Conservation (phyloP, 2,797 vertebrate genomes). For the Sciurus vulgaris region DNA sequence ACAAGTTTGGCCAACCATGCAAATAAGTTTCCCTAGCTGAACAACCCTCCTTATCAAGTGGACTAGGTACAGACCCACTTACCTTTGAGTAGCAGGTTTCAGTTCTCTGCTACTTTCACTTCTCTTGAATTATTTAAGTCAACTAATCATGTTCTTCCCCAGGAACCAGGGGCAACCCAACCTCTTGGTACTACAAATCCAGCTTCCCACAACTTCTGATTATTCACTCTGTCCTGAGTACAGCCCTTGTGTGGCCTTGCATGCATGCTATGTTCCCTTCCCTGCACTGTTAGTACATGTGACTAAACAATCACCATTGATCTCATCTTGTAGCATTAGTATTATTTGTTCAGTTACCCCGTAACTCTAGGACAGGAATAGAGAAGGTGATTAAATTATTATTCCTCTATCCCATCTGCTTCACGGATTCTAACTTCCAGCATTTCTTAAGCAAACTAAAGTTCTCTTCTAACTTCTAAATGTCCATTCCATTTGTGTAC, state of each 20-base stretch:
- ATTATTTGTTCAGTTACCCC: neutral
- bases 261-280: rapidly evolving
- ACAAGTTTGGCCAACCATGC: neutral
- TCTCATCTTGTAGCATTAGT: neutral
- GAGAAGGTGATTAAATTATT: neutral
- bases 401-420: no score
- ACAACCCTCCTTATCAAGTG: neutral
- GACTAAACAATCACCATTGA: no score
- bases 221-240: neutral
- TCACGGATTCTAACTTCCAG: neutral
- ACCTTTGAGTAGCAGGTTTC: neutral
- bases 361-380: neutral
- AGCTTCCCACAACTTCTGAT: neutral
- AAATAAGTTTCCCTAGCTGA: neutral
- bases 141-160: neutral
- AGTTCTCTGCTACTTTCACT: neutral
- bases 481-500: neutral
- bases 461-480: neutral
- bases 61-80: neutral
- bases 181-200: neutral
- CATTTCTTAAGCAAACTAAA: neutral
- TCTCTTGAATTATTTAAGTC: neutral
- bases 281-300: rapidly evolving
- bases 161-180: rapidly evolving
- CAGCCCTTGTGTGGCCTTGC: rapidly evolving